Evolutionary conservation across 1,140 invertebrate genomes (phyloP).

Genomic region (Drosophila miranda): DNA sequence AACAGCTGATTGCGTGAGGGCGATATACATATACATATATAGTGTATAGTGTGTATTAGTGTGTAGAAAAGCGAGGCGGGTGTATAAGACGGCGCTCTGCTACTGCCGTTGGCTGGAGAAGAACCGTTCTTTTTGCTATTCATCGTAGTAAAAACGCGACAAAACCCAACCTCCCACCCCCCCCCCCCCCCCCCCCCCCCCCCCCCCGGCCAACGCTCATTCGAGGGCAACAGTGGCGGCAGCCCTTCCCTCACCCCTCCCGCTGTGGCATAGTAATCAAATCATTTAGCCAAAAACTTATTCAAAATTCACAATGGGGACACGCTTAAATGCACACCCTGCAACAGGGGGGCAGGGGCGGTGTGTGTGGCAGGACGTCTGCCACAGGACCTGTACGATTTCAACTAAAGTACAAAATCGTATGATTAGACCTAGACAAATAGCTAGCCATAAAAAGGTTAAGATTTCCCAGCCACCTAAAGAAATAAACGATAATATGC

Average conservation of each 20-base stretch:
- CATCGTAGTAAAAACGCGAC: slow-evolving; percentile 2
- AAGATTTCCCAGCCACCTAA: too few relatives aligned
- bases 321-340: slow-evolving; percentile 47
- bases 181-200: too few relatives aligned
- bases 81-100: slow-evolving; percentile 37
- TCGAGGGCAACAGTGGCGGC: slow-evolving; percentile 14
- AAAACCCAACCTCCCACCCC: background rate
- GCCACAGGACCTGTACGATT: too few relatives aligned
- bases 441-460: too few relatives aligned
- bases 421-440: too few relatives aligned
- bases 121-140: too few relatives aligned
- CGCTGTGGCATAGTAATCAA: slow-evolving; percentile 54
- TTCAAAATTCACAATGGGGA: slow-evolving; percentile 64
- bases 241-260: background rate
- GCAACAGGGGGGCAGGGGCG: slow-evolving; percentile 22
- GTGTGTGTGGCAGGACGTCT: slow-evolving; percentile 2
- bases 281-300: slow-evolving; percentile 75
- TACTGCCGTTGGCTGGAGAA: too few relatives aligned
- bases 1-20: background rate
- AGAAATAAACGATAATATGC: too few relatives aligned
- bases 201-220: slow-evolving; percentile 16
- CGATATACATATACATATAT: background rate
- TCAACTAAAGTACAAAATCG: too few relatives aligned
- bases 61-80: slow-evolving; percentile 24
- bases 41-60: too few relatives aligned